A percentile compares a stretch with the other conserved stretches of the same genome.
phyloP scores from a whole-genome alignment of 1,140 invertebrate genomes.

The Pinna nobilis region DNA sequence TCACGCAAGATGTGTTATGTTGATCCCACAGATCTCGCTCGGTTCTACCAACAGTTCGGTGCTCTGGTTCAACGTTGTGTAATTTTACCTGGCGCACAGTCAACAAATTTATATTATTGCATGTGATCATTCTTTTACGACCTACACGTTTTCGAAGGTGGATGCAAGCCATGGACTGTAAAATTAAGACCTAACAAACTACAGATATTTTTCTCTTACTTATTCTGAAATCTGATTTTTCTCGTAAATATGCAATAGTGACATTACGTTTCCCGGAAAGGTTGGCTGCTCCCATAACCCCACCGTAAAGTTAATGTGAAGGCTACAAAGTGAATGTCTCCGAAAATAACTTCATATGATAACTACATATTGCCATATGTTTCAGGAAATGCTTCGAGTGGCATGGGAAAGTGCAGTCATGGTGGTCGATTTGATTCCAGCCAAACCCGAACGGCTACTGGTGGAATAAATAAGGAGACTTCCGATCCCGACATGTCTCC shows the following conservation, averaged over 20 bases:
- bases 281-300: not conserved
- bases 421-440: conserved; percentile 30
- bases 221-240: not conserved
- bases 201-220: too few relatives aligned
- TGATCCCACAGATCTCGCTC: too few relatives aligned
- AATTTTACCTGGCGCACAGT: too few relatives aligned
- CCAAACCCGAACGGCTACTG: conserved; percentile 14
- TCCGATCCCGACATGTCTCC: conserved; percentile 25
- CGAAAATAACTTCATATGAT: not conserved
- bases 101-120: too few relatives aligned
- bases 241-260: not conserved
- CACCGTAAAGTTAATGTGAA: not conserved
- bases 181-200: too few relatives aligned
- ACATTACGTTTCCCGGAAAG: not conserved
- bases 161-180: too few relatives aligned
- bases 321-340: not conserved
- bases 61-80: too few relatives aligned
- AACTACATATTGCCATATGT: not conserved
- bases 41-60: too few relatives aligned
- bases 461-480: conserved; percentile 51
- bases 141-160: too few relatives aligned
- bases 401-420: conserved; percentile 46
- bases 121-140: too few relatives aligned
- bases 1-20: too few relatives aligned
- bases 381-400: not conserved